Evolutionary conservation across 1,140 invertebrate genomes (phyloP).

Genomic region (Triops longicaudatus): DNA sequence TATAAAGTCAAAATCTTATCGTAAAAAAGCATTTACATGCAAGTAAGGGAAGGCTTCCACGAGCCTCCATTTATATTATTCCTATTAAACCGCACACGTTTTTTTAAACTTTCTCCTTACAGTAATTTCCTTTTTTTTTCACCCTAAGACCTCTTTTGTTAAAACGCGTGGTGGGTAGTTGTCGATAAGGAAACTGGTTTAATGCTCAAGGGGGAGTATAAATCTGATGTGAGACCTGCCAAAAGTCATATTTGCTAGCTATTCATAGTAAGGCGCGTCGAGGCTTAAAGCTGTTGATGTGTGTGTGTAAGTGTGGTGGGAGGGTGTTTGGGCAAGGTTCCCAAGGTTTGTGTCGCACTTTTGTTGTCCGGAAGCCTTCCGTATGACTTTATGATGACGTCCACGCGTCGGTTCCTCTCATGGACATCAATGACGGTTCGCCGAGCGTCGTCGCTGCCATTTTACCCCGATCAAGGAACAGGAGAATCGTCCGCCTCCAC

Average conservation of each 20-base stretch:
- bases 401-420: background rate
- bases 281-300: constrained; percentile 2
- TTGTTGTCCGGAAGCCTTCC: constrained; percentile 1
- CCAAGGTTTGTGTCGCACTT: constrained; percentile 6
- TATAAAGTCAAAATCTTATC: no score
- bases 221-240: constrained; percentile 11
- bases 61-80: background rate
- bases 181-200: background rate
- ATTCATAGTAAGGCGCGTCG: background rate
- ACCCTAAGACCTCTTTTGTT: background rate
- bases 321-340: constrained; percentile 14
- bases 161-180: background rate
- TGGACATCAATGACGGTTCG: background rate
- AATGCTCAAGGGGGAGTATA: background rate
- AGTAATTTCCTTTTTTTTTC: background rate
- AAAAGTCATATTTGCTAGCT: constrained; percentile 15
- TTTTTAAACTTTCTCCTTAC: constrained; percentile 2
- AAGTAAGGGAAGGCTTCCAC: background rate
- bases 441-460: background rate
- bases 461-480: background rate
- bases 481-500: background rate
- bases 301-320: background rate
- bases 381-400: constrained; percentile 15
- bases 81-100: background rate
- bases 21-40: no score